Conservation (phyloP, 2,797 vertebrate genomes). For the Orestias chungarensis region DNA sequence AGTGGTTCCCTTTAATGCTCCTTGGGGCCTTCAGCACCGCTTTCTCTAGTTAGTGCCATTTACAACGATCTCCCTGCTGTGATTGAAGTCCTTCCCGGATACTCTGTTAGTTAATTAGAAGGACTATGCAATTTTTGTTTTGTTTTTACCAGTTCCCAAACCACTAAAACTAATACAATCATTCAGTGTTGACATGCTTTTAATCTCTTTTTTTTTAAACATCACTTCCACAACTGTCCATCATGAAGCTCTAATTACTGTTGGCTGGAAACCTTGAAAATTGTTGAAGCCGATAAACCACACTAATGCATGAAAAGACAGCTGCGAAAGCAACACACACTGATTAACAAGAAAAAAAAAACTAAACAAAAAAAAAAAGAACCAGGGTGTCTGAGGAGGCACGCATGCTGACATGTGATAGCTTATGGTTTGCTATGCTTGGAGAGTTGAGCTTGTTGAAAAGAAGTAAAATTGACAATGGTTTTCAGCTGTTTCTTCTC, state of each 20-base stretch:
- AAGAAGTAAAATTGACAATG: constrained; percentile 4
- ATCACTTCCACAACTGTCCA: not conserved
- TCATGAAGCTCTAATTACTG: not conserved
- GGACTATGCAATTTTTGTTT: not conserved
- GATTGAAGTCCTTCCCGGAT: not conserved
- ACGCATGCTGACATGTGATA: not conserved
- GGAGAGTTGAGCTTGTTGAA: not conserved
- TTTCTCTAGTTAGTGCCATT: not conserved
- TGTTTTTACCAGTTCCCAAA: not conserved
- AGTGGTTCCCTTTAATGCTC: not conserved
- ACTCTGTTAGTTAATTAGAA: not conserved
- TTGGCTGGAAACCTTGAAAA: not conserved
- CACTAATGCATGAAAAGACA: constrained; percentile 3
- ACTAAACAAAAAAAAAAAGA: not conserved
- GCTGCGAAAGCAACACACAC: constrained; percentile 2
- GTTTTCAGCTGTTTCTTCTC: constrained; percentile 5
- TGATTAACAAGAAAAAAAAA: not conserved
- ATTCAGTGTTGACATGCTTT: not conserved
- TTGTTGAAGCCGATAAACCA: not conserved
- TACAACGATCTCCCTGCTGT: not conserved
- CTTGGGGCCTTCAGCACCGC: not conserved
- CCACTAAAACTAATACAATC: not conserved
- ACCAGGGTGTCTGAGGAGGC: constrained; percentile 6
- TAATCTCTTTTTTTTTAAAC: not conserved
- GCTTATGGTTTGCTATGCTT: constrained; percentile 5